Percentiles rank a stretch among this genome's conserved stretches.
These are phyloP conservation scores for Antheraea pernyi DNA, from an alignment of 1,140 invertebrate species.

Conservation along the genomic window DNA sequence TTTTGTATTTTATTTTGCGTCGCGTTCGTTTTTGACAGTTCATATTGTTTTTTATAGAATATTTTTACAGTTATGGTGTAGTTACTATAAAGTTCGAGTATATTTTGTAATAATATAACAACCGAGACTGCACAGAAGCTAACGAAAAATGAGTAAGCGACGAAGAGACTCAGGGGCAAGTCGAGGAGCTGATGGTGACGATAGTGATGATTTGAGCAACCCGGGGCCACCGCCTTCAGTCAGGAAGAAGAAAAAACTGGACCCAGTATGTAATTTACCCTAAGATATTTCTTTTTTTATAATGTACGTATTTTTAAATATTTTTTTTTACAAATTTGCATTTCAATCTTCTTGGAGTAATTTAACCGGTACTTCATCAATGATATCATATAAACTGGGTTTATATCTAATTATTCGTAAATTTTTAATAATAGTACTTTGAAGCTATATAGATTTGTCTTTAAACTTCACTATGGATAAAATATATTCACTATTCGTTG, in stretches of 20 bases:
- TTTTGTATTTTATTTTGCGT: no score
- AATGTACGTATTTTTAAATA: no score
- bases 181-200: slow-evolving; percentile 79
- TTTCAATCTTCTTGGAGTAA: no score
- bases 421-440: no score
- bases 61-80: background rate
- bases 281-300: background rate
- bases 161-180: slow-evolving; percentile 85
- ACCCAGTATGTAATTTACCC: slow-evolving; percentile 57
- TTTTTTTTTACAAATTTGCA: no score
- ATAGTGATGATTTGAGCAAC: slow-evolving; percentile 58
- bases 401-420: no score
- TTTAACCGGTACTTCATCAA: no score
- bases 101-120: background rate
- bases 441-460: no score
- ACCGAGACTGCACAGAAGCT: background rate
- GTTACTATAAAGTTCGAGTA: background rate
- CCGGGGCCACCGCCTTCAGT: slow-evolving; percentile 63
- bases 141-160: slow-evolving; percentile 81
- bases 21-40: background rate
- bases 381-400: no score
- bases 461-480: no score
- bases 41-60: background rate
- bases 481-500: no score
- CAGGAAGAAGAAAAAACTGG: slow-evolving; percentile 69